Percentiles rank a stretch among this genome's conserved stretches.
phyloP scores from a whole-genome alignment of 2,113 vertebrate genomes.

The Numenius arquata region DNA sequence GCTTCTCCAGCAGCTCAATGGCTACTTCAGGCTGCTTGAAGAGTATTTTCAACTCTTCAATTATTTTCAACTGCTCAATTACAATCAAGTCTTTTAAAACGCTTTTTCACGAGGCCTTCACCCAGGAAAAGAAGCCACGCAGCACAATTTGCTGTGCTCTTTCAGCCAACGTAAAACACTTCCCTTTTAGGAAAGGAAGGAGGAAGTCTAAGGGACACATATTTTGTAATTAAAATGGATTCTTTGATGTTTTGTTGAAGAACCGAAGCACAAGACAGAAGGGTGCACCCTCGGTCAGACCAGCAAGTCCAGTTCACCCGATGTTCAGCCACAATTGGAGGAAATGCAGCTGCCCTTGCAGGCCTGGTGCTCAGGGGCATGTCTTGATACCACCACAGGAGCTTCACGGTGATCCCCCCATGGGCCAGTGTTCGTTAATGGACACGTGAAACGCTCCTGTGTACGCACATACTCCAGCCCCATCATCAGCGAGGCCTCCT shows the following conservation, averaged over 20 bases:
- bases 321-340: neutral
- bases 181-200: neutral
- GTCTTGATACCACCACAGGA: neutral
- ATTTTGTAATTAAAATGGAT: neutral
- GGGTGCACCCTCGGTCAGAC: neutral
- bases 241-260: neutral
- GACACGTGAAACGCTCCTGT: neutral
- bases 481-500: neutral
- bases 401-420: neutral
- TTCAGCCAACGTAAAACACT: neutral
- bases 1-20: neutral
- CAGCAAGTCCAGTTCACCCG: neutral
- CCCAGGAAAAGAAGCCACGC: neutral
- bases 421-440: rapidly evolving
- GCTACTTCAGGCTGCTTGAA: neutral
- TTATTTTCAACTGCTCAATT: neutral
- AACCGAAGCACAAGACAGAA: neutral
- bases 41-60: neutral
- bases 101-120: neutral
- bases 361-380: rapidly evolving
- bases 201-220: neutral
- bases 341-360: rapidly evolving
- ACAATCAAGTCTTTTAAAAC: neutral
- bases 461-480: neutral
- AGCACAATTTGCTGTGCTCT: neutral